Conservation (phyloP, 2,113 vertebrate genomes). For the Aplodontia rufa region DNA sequence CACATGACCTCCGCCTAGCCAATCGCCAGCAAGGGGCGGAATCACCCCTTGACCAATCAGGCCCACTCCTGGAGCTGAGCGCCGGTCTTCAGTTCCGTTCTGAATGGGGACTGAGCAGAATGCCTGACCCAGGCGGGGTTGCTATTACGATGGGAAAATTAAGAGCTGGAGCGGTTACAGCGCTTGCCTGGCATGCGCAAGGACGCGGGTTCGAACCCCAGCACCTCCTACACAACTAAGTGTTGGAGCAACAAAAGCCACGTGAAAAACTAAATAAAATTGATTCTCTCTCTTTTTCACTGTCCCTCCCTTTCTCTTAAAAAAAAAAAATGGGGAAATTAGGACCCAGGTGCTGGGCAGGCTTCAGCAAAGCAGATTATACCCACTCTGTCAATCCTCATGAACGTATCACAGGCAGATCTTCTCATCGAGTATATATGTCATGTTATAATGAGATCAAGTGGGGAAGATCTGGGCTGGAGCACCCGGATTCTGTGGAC, state of each 20-base stretch:
- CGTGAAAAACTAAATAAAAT: too few relatives aligned
- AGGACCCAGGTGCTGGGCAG: not conserved
- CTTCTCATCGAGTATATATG: not conserved
- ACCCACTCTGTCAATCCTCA: not conserved
- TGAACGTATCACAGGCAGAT: not conserved
- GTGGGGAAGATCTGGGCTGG: not conserved
- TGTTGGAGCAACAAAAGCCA: too few relatives aligned
- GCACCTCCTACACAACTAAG: too few relatives aligned
- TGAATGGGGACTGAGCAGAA: not conserved
- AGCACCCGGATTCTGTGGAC: not conserved
- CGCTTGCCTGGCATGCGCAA: too few relatives aligned
- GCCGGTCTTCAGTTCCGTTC: not conserved
- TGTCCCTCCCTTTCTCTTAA: too few relatives aligned
- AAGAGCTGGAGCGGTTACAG: too few relatives aligned
- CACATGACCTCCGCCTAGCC: not conserved
- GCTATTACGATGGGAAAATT: too few relatives aligned
- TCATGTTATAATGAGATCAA: not conserved
- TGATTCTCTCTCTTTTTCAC: too few relatives aligned
- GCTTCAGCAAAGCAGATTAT: not conserved
- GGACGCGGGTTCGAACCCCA: too few relatives aligned
- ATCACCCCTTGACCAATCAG: not conserved
- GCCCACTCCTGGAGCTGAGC: not conserved
- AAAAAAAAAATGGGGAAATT: accelerated
- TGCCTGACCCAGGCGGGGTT: not conserved
- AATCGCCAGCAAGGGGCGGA: not conserved